A percentile compares a stretch with the other conserved stretches of the same genome.
These are phyloP conservation scores for Spermophilus dauricus DNA, from an alignment of 2,113 vertebrate species.

Conservation along the genomic window DNA sequence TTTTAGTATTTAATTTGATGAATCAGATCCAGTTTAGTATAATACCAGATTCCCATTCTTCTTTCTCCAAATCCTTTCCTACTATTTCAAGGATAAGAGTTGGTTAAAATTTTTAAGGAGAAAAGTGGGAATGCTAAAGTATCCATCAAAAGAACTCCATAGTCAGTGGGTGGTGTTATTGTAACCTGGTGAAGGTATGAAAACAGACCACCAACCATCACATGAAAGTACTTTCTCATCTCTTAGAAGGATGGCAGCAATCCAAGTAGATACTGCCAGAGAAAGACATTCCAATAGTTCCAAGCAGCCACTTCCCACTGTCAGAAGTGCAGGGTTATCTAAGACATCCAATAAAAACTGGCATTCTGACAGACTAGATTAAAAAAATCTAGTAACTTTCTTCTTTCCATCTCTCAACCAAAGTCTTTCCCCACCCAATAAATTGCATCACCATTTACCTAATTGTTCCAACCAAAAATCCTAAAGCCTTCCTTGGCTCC, in stretches of 20 bases:
- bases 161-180: background rate
- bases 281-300: background rate
- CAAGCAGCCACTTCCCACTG: background rate
- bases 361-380: background rate
- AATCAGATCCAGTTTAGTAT: background rate
- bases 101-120: background rate
- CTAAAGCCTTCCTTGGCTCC: background rate
- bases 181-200: background rate
- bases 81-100: background rate
- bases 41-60: background rate
- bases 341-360: background rate
- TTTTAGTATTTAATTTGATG: background rate
- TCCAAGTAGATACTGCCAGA: background rate
- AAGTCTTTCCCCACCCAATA: background rate
- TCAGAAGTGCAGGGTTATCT: rapidly evolving
- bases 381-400: background rate
- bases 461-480: background rate
- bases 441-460: background rate
- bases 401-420: background rate
- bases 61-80: background rate
- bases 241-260: background rate
- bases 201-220: background rate
- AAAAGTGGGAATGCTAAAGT: background rate
- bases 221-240: background rate
- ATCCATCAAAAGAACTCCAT: background rate